Conservation (phyloP, 2,888 invertebrate genomes). For the Drosophila prolongata region DNA sequence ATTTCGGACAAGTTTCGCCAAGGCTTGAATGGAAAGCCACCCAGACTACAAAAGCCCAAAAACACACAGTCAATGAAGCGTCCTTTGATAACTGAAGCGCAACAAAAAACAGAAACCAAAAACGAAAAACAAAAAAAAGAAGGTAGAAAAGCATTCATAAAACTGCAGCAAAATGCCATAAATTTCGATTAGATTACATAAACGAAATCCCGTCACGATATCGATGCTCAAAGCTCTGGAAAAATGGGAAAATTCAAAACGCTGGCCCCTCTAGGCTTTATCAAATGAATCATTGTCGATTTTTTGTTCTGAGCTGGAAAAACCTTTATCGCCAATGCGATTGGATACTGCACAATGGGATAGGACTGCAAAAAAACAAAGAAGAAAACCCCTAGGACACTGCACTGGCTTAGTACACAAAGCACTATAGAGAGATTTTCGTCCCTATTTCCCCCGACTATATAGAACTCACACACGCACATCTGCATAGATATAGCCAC, state of each 20-base stretch:
- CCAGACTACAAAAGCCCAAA: conserved; percentile 1
- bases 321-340: conserved; percentile 57
- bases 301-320: conserved; percentile 38
- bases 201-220: conserved; percentile 59
- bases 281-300: conserved; percentile 49
- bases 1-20: conserved; percentile 50
- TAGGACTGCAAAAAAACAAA: conserved; percentile 9
- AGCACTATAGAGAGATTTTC: conserved; percentile 19
- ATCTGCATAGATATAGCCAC: conserved; percentile 22
- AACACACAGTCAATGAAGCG: conserved; percentile 2
- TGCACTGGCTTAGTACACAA: conserved; percentile 55
- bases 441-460: conserved; percentile 13
- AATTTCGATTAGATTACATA: conserved; percentile 81
- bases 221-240: conserved; percentile 52
- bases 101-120: not conserved
- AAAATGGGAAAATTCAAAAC: conserved; percentile 46
- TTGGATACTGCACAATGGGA: conserved; percentile 37
- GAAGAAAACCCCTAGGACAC: conserved; percentile 6
- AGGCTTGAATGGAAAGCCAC: conserved; percentile 5
- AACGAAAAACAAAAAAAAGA: not conserved
- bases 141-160: conserved; percentile 41
- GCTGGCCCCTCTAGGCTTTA: conserved; percentile 12
- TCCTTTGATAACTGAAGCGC: conserved; percentile 34
- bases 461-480: conserved; percentile 17
- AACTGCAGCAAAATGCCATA: conserved; percentile 69